Evolutionary conservation across 2,113 vertebrate species (phyloP).

Genomic region (Pandion haliaetus): DNA sequence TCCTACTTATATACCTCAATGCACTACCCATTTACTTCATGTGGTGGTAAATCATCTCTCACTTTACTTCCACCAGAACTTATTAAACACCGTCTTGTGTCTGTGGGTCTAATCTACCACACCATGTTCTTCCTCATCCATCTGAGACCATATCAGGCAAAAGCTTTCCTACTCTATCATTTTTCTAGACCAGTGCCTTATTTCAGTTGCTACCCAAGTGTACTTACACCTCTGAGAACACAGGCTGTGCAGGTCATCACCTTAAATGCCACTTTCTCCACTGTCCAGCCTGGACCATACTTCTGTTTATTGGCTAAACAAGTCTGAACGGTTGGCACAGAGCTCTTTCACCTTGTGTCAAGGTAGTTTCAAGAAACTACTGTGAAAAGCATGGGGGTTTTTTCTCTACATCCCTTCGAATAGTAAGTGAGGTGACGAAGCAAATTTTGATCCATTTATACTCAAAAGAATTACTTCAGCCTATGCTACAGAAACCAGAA

Average conservation of each 20-base stretch:
- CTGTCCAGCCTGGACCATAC: background rate
- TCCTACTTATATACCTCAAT: constrained; percentile 17
- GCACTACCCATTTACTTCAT: constrained; percentile 44
- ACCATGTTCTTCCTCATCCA: background rate
- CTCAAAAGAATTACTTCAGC: background rate
- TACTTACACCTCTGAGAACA: background rate
- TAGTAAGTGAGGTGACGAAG: background rate
- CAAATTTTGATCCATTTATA: background rate
- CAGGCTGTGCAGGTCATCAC: background rate
- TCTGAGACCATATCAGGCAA: background rate
- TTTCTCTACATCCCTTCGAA: background rate
- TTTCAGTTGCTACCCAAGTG: background rate
- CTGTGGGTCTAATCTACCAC: background rate
- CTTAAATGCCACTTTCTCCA: background rate
- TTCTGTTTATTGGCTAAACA: background rate
- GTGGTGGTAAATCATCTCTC: background rate
- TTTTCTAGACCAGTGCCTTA: background rate
- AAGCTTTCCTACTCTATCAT: background rate
- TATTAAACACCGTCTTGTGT: background rate
- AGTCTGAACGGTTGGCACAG: background rate
- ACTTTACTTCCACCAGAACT: background rate
- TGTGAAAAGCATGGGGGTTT: background rate
- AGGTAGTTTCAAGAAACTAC: background rate
- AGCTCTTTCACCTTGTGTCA: background rate
- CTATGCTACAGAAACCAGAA: background rate